Evolutionary conservation across 2,113 vertebrate species (phyloP).

Genomic region (Phodopus roborovskii): DNA sequence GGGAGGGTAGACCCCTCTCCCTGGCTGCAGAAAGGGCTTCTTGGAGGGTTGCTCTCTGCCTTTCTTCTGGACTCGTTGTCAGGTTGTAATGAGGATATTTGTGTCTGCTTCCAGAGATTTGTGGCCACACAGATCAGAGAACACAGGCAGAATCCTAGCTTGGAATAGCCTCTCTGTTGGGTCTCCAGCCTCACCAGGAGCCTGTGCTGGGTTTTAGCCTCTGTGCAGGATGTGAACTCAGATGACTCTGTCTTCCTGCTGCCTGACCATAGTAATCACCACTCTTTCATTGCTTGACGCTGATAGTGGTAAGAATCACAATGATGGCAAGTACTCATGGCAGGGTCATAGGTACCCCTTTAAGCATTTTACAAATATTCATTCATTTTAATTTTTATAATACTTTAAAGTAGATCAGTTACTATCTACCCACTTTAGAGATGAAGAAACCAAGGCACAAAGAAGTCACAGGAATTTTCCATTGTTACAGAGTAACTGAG

Average conservation of each 20-base stretch:
- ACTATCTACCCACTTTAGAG: neutral
- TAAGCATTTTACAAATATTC: slow-evolving; percentile 10
- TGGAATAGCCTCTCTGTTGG: neutral
- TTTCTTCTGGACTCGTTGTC: neutral
- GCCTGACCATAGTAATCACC: neutral
- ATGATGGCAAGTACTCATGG: neutral
- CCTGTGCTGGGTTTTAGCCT: neutral
- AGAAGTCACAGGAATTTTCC: neutral
- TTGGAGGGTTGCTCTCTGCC: neutral
- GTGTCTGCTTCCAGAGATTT: neutral
- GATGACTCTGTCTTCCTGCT: neutral
- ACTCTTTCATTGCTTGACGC: neutral
- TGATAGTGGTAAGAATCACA: neutral
- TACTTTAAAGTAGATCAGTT: neutral
- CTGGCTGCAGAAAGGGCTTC: neutral
- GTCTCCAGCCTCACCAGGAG: neutral
- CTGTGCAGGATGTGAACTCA: neutral
- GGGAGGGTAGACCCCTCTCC: no score
- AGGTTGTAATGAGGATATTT: neutral
- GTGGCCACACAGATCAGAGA: neutral
- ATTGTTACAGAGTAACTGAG: neutral
- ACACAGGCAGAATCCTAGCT: neutral
- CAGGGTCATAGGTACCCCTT: neutral
- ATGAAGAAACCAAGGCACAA: neutral
- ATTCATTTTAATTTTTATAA: neutral